Conservation (phyloP, 2,888 invertebrate species). For the Scaptomyza cyrtandrae region DNA sequence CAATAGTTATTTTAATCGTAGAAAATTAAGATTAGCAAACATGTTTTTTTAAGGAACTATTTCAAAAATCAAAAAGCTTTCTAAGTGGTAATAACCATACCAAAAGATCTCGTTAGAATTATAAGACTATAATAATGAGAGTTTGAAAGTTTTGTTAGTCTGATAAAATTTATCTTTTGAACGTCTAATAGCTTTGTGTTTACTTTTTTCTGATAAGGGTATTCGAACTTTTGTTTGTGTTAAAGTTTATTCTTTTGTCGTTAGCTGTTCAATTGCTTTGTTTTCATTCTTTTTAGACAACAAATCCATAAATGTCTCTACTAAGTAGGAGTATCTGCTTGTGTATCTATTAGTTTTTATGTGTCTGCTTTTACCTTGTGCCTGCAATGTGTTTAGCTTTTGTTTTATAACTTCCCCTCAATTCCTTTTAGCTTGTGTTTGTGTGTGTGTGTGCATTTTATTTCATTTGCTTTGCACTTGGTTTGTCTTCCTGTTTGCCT, state of each 20-base stretch:
- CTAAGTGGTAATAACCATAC: too few species aligned
- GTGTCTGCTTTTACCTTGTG: slow-evolving; percentile 22
- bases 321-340: slow-evolving; percentile 13
- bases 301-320: slow-evolving; percentile 41
- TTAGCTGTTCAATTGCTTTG: slow-evolving; percentile 51
- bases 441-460: slow-evolving; percentile 52
- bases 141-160: too few species aligned
- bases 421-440: background rate
- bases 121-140: too few species aligned
- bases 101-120: too few species aligned
- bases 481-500: slow-evolving; percentile 63
- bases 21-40: too few species aligned
- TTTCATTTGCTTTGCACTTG: slow-evolving; percentile 72
- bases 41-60: too few species aligned
- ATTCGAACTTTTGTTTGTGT: background rate
- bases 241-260: slow-evolving; percentile 34
- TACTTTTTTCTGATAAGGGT: background rate
- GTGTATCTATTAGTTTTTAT: slow-evolving; percentile 23
- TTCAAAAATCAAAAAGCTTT: too few species aligned
- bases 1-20: too few species aligned
- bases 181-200: background rate
- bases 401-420: slow-evolving; percentile 19
- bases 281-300: slow-evolving; percentile 27
- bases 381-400: slow-evolving; percentile 29
- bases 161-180: too few species aligned